phyloP scores from a whole-genome alignment of 2,113 vertebrate genomes.

The Sinosuthora webbiana region DNA sequence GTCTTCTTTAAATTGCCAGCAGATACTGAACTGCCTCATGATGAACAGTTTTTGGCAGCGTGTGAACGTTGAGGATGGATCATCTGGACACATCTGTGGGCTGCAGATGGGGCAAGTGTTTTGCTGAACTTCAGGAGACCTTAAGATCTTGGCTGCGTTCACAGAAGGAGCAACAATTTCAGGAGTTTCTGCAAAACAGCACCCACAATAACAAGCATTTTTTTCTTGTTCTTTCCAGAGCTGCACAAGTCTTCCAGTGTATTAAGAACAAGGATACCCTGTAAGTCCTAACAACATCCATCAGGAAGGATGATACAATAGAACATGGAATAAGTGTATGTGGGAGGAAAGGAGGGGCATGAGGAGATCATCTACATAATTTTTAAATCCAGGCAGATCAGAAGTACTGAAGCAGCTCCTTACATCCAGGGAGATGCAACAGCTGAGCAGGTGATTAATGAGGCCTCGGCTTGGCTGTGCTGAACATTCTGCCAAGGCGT shows the following conservation, averaged over 20 bases:
- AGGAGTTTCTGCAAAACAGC: neutral
- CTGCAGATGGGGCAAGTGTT: neutral
- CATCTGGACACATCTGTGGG: neutral
- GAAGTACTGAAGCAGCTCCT: neutral
- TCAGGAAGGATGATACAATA: neutral
- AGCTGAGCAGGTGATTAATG: neutral
- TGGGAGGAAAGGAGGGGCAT: neutral
- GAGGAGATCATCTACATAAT: neutral
- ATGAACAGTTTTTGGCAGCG: neutral
- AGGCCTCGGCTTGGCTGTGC: neutral
- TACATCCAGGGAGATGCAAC: neutral
- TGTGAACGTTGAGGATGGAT: neutral
- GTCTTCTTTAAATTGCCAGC: neutral
- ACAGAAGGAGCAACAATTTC: neutral
- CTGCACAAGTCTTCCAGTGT: neutral
- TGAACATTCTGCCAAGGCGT: neutral
- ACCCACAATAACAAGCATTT: neutral
- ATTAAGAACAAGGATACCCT: neutral
- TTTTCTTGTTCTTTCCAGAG: neutral
- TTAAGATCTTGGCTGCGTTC: neutral
- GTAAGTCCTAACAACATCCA: neutral
- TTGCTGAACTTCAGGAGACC: neutral
- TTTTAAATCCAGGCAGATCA: neutral
- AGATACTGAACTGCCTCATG: neutral
- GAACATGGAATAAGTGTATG: neutral